Conservation (phyloP, 2,888 invertebrate genomes). For the Ethmia dodecea region DNA sequence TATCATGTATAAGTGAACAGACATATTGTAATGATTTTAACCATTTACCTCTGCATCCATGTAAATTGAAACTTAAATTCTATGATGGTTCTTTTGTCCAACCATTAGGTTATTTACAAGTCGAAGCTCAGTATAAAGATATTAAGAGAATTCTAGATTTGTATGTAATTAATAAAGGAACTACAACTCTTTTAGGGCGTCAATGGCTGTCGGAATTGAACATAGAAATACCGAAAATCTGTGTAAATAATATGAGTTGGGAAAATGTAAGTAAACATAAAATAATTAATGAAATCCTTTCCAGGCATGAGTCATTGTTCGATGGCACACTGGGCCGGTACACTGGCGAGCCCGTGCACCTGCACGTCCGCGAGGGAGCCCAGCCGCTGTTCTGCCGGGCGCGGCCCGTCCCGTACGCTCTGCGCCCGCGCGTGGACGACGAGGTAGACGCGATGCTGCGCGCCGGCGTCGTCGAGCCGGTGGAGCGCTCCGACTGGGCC, state of each 20-base stretch:
- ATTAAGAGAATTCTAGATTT: slow-evolving; percentile 6
- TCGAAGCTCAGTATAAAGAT: slow-evolving; percentile 4
- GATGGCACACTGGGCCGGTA: slow-evolving; percentile 5
- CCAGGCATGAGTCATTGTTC: background rate
- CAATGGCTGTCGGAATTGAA: slow-evolving; percentile 13
- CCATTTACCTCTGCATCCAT: slow-evolving; percentile 9
- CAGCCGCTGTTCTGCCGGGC: slow-evolving; percentile 7
- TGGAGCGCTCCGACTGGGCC: slow-evolving; percentile 5
- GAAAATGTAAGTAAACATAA: background rate
- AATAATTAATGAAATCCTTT: background rate
- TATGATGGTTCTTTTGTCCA: slow-evolving; percentile 5
- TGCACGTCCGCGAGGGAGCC: slow-evolving; percentile 14
- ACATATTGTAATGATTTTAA: slow-evolving; percentile 9
- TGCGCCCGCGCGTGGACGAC: slow-evolving; percentile 6
- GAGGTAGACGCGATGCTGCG: slow-evolving; percentile 8
- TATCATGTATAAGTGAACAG: slow-evolving; percentile 7
- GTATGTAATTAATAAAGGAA: slow-evolving; percentile 10
- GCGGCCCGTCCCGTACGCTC: slow-evolving; percentile 6
- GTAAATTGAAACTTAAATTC: slow-evolving; percentile 8
- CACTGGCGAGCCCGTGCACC: slow-evolving; percentile 7
- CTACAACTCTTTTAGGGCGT: slow-evolving; percentile 11
- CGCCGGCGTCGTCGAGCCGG: slow-evolving; percentile 8
- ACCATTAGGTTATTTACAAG: slow-evolving; percentile 8
- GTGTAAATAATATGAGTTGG: background rate
- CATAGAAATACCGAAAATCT: slow-evolving; percentile 4